Base-by-base conservation (phyloP, 2,888 invertebrate species). In the Tigriopus californicus region DNA sequence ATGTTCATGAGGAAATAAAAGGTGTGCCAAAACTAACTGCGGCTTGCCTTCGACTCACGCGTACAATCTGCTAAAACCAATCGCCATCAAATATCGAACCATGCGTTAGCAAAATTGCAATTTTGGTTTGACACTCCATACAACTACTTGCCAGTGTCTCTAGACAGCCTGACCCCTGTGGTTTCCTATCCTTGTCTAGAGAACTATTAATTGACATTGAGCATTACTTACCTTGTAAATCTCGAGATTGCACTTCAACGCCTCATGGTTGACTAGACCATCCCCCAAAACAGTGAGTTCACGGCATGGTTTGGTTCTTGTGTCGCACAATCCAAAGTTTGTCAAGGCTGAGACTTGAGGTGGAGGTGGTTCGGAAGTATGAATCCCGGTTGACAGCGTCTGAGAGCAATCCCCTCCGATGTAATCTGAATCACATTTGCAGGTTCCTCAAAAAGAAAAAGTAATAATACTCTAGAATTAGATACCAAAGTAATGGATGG, bases 241-340 rank as follows among this genome's bases (percentile, higher is more conserved):
- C 55, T 66, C 67, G 62, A 66, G 64, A 40, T 64, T 64, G 58
- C 67, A 67, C 56, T 63, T 64, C 13, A 67, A 62, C 15, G 48
- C 60, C 18, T 61, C 55, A 53, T 65, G 61, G 13, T 65, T 65
- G 1, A 65, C 65, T 62, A 67, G 66, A 53, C 64, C 60, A 20
- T 64, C 64, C 41, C 66, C 66, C 62, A 64, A 65, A n/a, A 66
- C 62, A 11, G 65, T 61, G 12, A 66, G 55, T 61, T 65, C 65
- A 42, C 65, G 65, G 54, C 67, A 67, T 2, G 66, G 64, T 46
- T 65, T 64, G 33, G 62, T 64, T 56, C 66, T 60, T 20, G 66
- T 65, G 62, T 67, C 67, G 63, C 67, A 67, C 40, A 58, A 49
- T 24, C 58, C 58, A 18, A 44, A 15, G 49, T 58, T 58, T 11